These are phyloP conservation scores for Pagrus major DNA, from an alignment of 2,113 vertebrate species.

Conservation along the genomic window DNA sequence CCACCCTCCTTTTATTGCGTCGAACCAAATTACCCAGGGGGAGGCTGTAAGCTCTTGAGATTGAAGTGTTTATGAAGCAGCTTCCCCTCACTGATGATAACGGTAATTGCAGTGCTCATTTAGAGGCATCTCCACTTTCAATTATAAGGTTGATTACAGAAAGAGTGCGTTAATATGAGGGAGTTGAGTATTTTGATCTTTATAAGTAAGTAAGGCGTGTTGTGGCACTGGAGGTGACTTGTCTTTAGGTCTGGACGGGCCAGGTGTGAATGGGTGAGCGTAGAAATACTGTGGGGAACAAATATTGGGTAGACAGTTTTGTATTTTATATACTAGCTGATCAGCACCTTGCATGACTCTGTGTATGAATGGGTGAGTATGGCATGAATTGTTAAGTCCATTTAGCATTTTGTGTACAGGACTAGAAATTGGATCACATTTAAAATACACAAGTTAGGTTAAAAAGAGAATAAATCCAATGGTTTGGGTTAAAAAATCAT, in stretches of 20 bases:
- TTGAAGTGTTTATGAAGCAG: constrained; percentile 67
- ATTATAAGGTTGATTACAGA: constrained; percentile 70
- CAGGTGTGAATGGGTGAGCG: too few species aligned
- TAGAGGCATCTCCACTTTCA: constrained; percentile 73
- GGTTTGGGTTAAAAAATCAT: too few species aligned
- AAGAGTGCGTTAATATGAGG: constrained; percentile 38
- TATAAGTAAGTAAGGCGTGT: neutral
- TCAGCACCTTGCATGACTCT: too few species aligned
- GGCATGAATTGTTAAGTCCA: too few species aligned
- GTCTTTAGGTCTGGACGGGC: too few species aligned
- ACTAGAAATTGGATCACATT: neutral
- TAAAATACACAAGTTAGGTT: neutral
- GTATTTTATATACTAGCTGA: too few species aligned
- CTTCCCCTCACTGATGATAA: constrained; percentile 73
- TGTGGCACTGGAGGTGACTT: too few species aligned
- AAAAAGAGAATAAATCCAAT: too few species aligned
- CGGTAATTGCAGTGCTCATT: constrained; percentile 72
- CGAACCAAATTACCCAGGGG: constrained; percentile 52
- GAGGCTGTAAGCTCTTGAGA: constrained; percentile 64
- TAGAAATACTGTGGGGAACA: too few species aligned
- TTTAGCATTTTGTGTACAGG: too few species aligned
- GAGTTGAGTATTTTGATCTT: constrained; percentile 34
- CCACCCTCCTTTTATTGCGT: neutral
- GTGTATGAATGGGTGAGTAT: too few species aligned
- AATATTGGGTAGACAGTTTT: too few species aligned